A percentile compares a stretch with the other conserved stretches of the same genome.
phyloP scores from a whole-genome alignment of 1,140 invertebrate genomes.

The Cyclina sinensis region DNA sequence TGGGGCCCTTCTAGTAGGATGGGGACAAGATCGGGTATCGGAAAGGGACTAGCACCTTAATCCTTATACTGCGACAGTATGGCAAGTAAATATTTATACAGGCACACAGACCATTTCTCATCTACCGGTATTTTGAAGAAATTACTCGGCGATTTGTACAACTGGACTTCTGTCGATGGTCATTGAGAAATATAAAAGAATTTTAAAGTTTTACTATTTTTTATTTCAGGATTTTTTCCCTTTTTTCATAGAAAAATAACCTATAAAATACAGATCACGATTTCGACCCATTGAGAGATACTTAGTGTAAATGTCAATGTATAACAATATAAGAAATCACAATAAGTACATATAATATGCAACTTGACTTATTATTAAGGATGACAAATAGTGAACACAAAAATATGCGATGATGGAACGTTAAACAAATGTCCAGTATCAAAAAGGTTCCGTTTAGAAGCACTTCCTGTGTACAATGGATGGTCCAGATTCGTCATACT shows the following conservation, averaged over 20 bases:
- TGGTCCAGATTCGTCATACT: constrained; percentile 97
- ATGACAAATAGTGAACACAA: constrained; percentile 33
- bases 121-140: too few relatives aligned
- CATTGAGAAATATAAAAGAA: too few relatives aligned
- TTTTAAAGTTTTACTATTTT: constrained; percentile 46
- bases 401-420: constrained; percentile 1
- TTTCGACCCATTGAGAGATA: constrained; percentile 1
- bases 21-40: too few relatives aligned
- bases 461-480: constrained; percentile 98
- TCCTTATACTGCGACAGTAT: too few relatives aligned
- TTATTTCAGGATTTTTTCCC: constrained; percentile 36
- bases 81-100: too few relatives aligned
- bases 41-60: too few relatives aligned
- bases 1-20: too few relatives aligned
- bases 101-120: too few relatives aligned
- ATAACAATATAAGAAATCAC: constrained; percentile 16
- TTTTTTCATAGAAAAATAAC: constrained; percentile 58
- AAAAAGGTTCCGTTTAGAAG: constrained; percentile 94
- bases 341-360: constrained; percentile 30
- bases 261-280: constrained; percentile 52
- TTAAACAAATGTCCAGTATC: background rate
- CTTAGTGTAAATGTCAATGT: constrained; percentile 18
- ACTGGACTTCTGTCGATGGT: too few relatives aligned
- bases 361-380: background rate
- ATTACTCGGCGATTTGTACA: too few relatives aligned